Conservation (phyloP, 2,797 vertebrate genomes). For the Cossypha niveicapilla region DNA sequence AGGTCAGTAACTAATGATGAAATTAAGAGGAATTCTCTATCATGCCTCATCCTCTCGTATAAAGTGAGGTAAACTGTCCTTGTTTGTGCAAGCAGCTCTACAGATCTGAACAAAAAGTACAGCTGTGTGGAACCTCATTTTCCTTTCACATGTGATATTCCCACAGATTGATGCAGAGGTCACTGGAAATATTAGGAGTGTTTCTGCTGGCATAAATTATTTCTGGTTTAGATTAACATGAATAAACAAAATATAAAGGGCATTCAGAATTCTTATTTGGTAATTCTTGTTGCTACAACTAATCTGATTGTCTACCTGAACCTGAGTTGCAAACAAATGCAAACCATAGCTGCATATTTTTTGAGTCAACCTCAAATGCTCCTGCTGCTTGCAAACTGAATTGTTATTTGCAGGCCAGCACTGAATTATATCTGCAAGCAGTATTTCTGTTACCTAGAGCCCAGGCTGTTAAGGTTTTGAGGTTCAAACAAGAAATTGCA, state of each 20-base stretch:
- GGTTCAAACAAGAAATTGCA: neutral
- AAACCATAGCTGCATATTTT: neutral
- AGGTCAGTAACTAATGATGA: neutral
- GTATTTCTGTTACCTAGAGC: neutral
- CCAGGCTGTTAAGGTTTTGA: neutral
- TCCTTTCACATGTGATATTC: neutral
- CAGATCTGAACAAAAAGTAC: neutral
- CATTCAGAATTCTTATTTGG: neutral
- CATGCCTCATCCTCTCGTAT: neutral
- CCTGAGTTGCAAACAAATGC: neutral
- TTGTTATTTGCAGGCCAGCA: neutral
- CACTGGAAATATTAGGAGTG: neutral
- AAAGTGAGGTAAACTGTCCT: neutral
- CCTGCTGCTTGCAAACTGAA: neutral
- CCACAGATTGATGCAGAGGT: neutral
- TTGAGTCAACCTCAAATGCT: neutral
- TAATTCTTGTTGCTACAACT: neutral
- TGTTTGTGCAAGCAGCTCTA: neutral
- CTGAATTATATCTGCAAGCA: rapidly evolving
- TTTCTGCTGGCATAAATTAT: neutral
- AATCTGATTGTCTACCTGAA: neutral
- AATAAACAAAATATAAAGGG: neutral
- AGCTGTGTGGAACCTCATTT: neutral
- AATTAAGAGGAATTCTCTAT: neutral
- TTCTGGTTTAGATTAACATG: neutral